Evolutionary conservation across 2,888 invertebrate genomes (phyloP).

Genomic region (Ypsolopha sequella): DNA sequence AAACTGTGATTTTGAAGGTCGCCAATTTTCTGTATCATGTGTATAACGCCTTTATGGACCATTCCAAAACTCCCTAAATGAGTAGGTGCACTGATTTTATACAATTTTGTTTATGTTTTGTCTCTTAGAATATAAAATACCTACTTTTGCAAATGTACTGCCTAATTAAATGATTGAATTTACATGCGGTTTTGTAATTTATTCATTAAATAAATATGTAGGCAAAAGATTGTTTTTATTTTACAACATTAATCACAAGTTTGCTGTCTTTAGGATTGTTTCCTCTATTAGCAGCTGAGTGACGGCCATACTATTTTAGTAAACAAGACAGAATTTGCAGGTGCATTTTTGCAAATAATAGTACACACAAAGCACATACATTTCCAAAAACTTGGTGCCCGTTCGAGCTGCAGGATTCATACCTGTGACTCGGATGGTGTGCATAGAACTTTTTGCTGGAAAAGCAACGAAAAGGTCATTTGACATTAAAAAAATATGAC

Average conservation of each 20-base stretch:
- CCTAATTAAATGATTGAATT: constrained; percentile 27
- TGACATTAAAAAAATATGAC: no score
- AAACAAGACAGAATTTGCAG: no score
- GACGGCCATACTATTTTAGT: no score
- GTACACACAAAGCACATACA: no score
- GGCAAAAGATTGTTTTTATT: constrained; percentile 29
- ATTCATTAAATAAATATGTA: constrained; percentile 60
- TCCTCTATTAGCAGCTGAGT: no score
- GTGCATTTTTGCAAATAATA: no score
- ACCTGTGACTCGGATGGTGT: no score
- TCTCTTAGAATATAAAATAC: constrained; percentile 27
- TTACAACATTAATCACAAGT: neutral
- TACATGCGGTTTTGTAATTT: constrained; percentile 56
- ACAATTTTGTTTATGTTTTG: constrained; percentile 22
- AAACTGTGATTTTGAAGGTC: neutral
- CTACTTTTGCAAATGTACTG: constrained; percentile 39
- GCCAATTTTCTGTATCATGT: neutral
- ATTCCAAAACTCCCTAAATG: constrained; percentile 31
- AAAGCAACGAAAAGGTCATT: no score
- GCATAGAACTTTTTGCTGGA: no score
- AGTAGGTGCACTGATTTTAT: constrained; percentile 10
- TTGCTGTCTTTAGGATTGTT: no score
- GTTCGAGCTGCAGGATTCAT: no score
- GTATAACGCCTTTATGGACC: constrained; percentile 20
- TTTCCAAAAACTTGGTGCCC: no score